Conservation (phyloP, 2,888 invertebrate genomes). For the Athalia rosae region DNA sequence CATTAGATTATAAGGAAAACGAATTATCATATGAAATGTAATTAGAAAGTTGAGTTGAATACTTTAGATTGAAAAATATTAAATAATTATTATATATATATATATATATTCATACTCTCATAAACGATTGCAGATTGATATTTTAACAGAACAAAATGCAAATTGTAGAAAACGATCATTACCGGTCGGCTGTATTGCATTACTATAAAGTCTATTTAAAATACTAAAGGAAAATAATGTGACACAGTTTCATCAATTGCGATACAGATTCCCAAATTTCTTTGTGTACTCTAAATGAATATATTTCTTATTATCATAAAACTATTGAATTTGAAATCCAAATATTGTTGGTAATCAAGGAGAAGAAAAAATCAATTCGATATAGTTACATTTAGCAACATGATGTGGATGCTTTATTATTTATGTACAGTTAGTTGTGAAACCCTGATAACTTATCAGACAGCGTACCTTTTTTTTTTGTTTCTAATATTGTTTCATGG, state of each 20-base stretch:
- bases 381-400: conserved; percentile 27
- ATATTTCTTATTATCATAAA: no score
- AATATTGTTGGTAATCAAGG: not conserved
- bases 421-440: conserved; percentile 63
- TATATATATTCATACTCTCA: conserved; percentile 19
- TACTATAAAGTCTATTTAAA: not conserved
- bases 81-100: conserved; percentile 29
- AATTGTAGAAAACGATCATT: conserved; percentile 7
- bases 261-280: not conserved
- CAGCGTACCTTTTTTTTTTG: conserved; percentile 21
- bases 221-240: conserved; percentile 23
- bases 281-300: not conserved
- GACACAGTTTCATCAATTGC: conserved; percentile 1
- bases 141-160: conserved; percentile 30
- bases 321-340: no score
- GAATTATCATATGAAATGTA: conserved; percentile 30
- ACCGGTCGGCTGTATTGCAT: not conserved
- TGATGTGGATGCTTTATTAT: conserved; percentile 44
- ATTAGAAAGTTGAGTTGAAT: conserved; percentile 32
- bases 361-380: not conserved
- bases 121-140: conserved; percentile 33
- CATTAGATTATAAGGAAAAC: conserved; percentile 10
- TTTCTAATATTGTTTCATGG: conserved; percentile 1
- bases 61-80: conserved; percentile 31
- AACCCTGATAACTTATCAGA: not conserved